Percentiles rank a stretch among this genome's conserved stretches.
Evolutionary conservation across 2,888 invertebrate species (phyloP).

Genomic region (Gymnocheta viridis): DNA sequence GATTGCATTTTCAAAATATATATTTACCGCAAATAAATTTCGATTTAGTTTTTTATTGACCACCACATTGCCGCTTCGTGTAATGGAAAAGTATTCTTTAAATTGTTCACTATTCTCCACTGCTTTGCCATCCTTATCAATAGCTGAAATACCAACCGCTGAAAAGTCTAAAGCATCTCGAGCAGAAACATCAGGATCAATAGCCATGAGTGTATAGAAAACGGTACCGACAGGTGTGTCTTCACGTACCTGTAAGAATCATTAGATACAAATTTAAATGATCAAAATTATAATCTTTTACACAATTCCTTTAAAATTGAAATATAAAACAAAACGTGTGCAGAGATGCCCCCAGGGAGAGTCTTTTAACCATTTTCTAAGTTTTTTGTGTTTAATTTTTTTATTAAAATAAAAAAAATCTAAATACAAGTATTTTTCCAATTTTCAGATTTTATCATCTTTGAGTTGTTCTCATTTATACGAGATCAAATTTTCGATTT

Average conservation of each 20-base stretch:
- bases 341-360: no score
- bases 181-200: constrained; percentile 90
- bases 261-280: not conserved
- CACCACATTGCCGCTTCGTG: constrained; percentile 83
- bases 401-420: no score
- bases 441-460: no score
- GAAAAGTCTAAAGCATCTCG: constrained; percentile 86
- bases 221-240: constrained; percentile 88
- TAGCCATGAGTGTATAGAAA: constrained; percentile 88
- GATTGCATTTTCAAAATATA: not conserved
- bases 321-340: no score
- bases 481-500: no score
- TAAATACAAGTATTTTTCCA: no score
- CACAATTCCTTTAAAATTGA: no score
- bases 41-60: constrained; percentile 80
- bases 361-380: no score
- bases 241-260: constrained; percentile 85
- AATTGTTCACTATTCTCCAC: constrained; percentile 83
- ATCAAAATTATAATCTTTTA: no score
- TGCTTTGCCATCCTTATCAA: constrained; percentile 92
- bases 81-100: constrained; percentile 86
- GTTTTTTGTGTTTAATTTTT: no score
- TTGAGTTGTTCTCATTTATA: no score
- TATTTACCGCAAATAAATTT: constrained; percentile 79
- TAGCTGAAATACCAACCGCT: constrained; percentile 88